phyloP scores from a whole-genome alignment of 2,797 vertebrate species.

The Halcyon chelicuti region DNA sequence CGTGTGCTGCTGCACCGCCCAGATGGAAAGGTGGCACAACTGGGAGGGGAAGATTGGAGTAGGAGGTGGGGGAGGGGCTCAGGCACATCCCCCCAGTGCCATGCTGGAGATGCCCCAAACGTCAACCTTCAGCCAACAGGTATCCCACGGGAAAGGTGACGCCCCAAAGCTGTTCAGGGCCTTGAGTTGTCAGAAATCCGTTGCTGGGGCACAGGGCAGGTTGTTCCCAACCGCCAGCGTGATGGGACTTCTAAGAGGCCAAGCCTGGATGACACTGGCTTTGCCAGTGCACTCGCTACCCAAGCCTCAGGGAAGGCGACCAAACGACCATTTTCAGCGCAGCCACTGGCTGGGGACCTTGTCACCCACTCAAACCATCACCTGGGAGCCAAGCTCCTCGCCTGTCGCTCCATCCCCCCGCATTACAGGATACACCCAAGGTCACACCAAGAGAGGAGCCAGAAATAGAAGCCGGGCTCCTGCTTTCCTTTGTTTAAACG shows the following conservation, averaged over 20 bases:
- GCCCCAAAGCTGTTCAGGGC: neutral
- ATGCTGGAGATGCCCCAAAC: neutral
- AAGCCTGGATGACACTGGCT: neutral
- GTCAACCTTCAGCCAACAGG: neutral
- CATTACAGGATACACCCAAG: neutral
- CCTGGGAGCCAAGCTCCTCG: neutral
- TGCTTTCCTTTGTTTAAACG: slow-evolving; percentile 30
- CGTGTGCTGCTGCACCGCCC: fast-evolving
- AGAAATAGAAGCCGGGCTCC: slow-evolving; percentile 44
- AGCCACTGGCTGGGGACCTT: neutral
- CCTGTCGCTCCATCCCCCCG: neutral
- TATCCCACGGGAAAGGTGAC: neutral
- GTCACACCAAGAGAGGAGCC: slow-evolving; percentile 24
- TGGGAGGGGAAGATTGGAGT: neutral
- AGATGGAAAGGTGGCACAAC: neutral
- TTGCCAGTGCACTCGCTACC: neutral
- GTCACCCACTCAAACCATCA: neutral
- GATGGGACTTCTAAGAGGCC: neutral
- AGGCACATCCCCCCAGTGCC: neutral
- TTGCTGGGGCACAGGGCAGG: neutral
- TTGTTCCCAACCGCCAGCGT: neutral
- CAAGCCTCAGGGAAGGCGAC: neutral
- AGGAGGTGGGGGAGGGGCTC: neutral
- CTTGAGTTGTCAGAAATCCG: neutral
- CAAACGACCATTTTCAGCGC: neutral